Evolutionary conservation across 2,113 vertebrate genomes (phyloP).

Genomic region (Phalacrocorax carbo): DNA sequence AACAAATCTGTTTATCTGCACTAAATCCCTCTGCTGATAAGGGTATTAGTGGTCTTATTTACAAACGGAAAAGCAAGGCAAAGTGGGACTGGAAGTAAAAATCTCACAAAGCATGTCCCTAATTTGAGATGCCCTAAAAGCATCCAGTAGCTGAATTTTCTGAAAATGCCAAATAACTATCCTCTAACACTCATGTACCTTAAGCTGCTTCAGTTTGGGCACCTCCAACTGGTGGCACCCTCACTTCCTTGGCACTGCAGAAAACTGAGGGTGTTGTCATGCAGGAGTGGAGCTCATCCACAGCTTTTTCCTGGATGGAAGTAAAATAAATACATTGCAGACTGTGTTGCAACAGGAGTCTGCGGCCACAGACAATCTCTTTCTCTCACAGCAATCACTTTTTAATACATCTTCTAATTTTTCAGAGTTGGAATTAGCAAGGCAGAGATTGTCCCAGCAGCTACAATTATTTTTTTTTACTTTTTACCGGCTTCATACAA

Average conservation of each 20-base stretch:
- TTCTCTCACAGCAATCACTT: not conserved
- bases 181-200: not conserved
- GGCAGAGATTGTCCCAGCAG: not conserved
- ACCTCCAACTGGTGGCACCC: not conserved
- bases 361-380: rapidly evolving
- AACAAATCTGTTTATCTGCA: slow-evolving; percentile 45
- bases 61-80: not conserved
- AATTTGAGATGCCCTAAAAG: not conserved
- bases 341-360: not conserved
- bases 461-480: not conserved
- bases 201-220: not conserved
- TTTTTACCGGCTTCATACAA: not conserved
- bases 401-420: not conserved
- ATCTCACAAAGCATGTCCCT: not conserved
- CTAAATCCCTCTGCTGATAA: slow-evolving; percentile 52
- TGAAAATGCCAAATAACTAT: not conserved
- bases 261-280: not conserved
- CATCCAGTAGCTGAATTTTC: not conserved
- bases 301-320: not conserved
- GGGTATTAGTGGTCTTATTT: slow-evolving; percentile 30
- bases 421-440: not conserved
- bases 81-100: not conserved
- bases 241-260: not conserved
- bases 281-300: not conserved
- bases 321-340: not conserved